A percentile compares a stretch with the other conserved stretches of the same genome.
Conservation (phyloP, 1,140 invertebrate genomes). For the Drosophila malerkotliana region DNA sequence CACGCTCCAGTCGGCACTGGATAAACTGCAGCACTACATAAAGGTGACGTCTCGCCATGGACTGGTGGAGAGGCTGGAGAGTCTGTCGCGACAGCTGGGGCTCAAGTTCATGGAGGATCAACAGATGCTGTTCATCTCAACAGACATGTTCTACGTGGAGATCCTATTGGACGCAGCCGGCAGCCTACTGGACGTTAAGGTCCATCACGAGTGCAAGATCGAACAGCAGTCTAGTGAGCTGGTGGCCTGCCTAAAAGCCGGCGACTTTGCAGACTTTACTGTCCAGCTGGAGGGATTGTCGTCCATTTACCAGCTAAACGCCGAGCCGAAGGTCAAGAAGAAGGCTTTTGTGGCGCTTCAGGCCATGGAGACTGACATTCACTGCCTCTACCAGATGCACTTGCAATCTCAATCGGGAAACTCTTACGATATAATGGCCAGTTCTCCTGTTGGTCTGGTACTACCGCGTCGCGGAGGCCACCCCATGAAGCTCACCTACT, state of each 20-base stretch:
- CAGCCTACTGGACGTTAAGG: constrained; percentile 94
- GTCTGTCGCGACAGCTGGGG: constrained; percentile 94
- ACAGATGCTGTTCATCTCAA: constrained; percentile 92
- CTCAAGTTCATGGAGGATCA: constrained; percentile 82
- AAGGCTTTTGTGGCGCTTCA: constrained; percentile 96
- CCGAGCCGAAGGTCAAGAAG: constrained; percentile 96
- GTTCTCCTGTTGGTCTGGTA: constrained; percentile 94
- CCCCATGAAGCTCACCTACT: constrained; percentile 97
- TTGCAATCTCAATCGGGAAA: constrained; percentile 86
- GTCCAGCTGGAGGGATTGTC: constrained; percentile 95
- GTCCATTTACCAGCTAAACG: constrained; percentile 96
- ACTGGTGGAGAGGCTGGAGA: constrained; percentile 95
- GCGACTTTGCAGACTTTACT: constrained; percentile 97
- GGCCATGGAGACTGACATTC: constrained; percentile 96
- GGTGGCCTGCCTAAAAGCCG: constrained; percentile 90
- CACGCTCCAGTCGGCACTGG: constrained; percentile 94
- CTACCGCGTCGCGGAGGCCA: constrained; percentile 92
- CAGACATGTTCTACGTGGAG: constrained; percentile 98
- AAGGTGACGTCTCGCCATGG: constrained; percentile 96
- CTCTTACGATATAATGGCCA: constrained; percentile 93
- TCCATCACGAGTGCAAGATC: constrained; percentile 83
- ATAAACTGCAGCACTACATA: constrained; percentile 96
- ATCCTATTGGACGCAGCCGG: constrained; percentile 93
- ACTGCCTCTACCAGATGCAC: constrained; percentile 90
- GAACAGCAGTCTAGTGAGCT: constrained; percentile 88